These are phyloP conservation scores for Aspiorhynchus laticeps DNA, from an alignment of 2,113 vertebrate species.

Conservation along the genomic window DNA sequence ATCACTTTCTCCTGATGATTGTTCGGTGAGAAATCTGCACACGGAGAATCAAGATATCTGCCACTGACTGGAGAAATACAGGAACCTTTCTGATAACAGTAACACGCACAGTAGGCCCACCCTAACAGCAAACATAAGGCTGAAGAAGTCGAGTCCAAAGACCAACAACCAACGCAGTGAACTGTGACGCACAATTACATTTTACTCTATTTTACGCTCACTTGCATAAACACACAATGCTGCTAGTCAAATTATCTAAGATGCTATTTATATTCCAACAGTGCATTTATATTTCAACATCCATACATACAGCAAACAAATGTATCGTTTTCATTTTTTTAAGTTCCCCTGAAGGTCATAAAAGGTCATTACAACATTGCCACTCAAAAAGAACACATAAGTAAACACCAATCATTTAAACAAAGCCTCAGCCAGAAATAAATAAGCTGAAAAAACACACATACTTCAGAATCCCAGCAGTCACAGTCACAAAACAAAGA, in stretches of 20 bases:
- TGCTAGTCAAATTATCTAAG: constrained; percentile 14
- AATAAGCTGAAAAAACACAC: neutral
- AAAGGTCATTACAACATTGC: constrained; percentile 28
- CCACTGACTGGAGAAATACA: neutral
- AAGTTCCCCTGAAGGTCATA: constrained; percentile 38
- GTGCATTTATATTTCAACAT: neutral
- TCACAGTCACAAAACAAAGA: constrained; percentile 32
- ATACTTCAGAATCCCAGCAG: neutral
- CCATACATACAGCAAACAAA: neutral
- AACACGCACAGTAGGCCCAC: constrained; percentile 47
- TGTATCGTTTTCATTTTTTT: neutral
- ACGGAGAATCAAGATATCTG: neutral
- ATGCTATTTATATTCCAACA: neutral
- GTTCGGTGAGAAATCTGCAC: neutral
- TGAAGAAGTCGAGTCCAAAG: constrained; percentile 52
- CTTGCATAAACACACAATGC: neutral
- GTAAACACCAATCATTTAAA: neutral
- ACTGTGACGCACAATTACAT: neutral
- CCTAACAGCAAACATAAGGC: constrained; percentile 59
- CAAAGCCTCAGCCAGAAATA: neutral
- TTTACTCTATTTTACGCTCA: neutral
- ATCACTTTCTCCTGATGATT: constrained; percentile 12
- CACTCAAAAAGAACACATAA: neutral
- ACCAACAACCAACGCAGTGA: constrained; percentile 25
- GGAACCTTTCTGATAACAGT: constrained; percentile 18